Evolutionary conservation across 2,888 invertebrate species (phyloP).

Genomic region (Thysanoteuthis rhombus): DNA sequence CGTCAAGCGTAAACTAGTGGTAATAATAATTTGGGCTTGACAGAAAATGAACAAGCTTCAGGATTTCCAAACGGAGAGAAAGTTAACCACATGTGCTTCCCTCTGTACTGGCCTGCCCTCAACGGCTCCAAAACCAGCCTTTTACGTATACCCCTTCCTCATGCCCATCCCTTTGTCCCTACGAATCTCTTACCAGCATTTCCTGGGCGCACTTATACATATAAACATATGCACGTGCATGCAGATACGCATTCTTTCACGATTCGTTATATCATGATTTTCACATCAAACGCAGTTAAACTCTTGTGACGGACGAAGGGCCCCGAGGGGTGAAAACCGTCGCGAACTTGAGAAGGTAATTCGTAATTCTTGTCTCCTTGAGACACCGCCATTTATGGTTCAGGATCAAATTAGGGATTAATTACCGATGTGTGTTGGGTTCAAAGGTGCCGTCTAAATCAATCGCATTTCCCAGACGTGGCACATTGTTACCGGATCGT

Average conservation of each 20-base stretch:
- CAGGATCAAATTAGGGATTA: neutral
- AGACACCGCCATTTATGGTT: neutral
- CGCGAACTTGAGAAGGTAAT: neutral
- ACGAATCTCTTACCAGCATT: neutral
- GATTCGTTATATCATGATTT: neutral
- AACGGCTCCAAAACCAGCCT: too few species aligned
- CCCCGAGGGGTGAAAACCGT: neutral
- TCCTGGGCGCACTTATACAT: too few species aligned
- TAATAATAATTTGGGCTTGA: too few species aligned
- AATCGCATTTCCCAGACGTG: neutral
- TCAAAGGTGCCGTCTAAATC: neutral
- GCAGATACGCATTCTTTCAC: neutral
- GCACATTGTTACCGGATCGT: neutral
- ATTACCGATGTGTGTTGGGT: neutral
- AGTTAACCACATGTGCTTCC: too few species aligned
- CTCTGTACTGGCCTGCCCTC: too few species aligned
- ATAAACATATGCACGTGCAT: neutral
- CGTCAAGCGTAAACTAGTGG: too few species aligned
- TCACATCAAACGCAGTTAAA: neutral
- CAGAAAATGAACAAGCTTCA: too few species aligned
- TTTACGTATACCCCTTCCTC: too few species aligned
- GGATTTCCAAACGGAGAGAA: too few species aligned
- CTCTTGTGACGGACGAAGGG: neutral
- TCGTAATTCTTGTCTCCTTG: neutral
- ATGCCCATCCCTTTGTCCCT: too few species aligned